Base-by-base conservation (phyloP, 2,797 vertebrate species). In the Falco concolor region DNA sequence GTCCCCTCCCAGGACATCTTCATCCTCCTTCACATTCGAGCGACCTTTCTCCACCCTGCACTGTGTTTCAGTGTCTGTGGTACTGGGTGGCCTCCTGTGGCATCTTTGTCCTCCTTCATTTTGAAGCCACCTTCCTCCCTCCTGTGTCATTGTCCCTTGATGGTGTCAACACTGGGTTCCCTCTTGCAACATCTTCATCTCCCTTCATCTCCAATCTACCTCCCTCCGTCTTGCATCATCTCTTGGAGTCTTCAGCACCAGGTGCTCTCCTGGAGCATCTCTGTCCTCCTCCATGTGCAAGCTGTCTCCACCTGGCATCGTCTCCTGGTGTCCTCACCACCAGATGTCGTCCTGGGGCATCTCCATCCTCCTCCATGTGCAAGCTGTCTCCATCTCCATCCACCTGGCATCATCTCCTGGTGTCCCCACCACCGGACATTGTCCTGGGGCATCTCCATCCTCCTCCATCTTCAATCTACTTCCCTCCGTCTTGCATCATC, bases 391-490 rank as follows among this genome's bases (percentile, higher is more conserved):
- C 36, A 36, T 36, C 36, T 36, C 36, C 36, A 10, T 36, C 36
- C 36, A 38, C 36, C 36, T 38, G 36, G 36, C 36, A 7, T 28
- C 13, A 3, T 38, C 52, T 52, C 30, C 63, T 36, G 70, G 42
- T 69, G 49, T 42, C 67, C 59, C 28, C 21, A 5, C 40, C 40
- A 24, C 49, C 59, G 10, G 36, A 38, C 36, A 38, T 38, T 38
- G 36, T 38, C 36, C 36, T 38, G 36, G 36, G 36, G 36, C 44
- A 18, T 24, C 87, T 70, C 8, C 30, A n/a, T 25, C 32, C 6
- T 11, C 47, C 24, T 32, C 13, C 25, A 12, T 5, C 1, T 17
- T 3, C 7, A 22, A 30, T 0, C 40, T 10, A 6, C 22, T 67
- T 73, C 5, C 32, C 6, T 52, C 52, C 38, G 7, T 4, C 40